Evolutionary conservation across 92 coral and sea anemone genomes (phyloP), one percentile per base, ranked within the genome.

Genomic region (Zoanthus sociatus): DNA sequence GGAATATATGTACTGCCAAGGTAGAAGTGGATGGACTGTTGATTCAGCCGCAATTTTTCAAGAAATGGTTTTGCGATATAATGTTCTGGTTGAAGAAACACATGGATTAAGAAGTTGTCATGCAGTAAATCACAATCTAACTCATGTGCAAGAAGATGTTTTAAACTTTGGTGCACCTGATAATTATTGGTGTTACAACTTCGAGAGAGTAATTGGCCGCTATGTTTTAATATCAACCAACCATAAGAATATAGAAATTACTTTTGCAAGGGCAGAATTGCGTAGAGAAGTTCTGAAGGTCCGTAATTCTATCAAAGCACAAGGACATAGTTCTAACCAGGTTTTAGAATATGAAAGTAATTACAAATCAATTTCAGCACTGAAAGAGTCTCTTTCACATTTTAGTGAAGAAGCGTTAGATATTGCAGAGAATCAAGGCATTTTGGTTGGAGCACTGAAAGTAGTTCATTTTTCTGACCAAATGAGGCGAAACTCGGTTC

Each of bases 11-110:
- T 83, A 89, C 18, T 18, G 84, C 45, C 88, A 77, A 54, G 92
- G 91, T 32, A 89, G 88, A 83, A 77, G 37, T 89, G 92, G 84
- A n/a, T 89, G 88, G 88, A 89, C 92, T 12, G 61, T 76, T 77
- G 79, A 69, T 63, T 83, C 79, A 10, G 21, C 84, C 20, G 86
- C 88, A 76, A 55, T 76, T 84, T 89, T 89, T 30, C 85, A 84
- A 5, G 50, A 89, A 58, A 32, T 44, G 79, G 84, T 83, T 53
- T 83, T 83, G 66, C 71, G 92, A 76, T 77, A 89, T 15, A 83
- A 83, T n/a, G 77, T 77, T 7, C 46, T 89, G 55, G 30, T 89
- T 31, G 92, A 89, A 10, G 89, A 89, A 83, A 84, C 79, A 71
- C 85, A 89, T 45, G 89, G 92, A 50, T 84, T 84, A 44, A 84